Evolutionary conservation across 2,797 vertebrate species (phyloP).

Genomic region (Neosilurus hyrtlii): DNA sequence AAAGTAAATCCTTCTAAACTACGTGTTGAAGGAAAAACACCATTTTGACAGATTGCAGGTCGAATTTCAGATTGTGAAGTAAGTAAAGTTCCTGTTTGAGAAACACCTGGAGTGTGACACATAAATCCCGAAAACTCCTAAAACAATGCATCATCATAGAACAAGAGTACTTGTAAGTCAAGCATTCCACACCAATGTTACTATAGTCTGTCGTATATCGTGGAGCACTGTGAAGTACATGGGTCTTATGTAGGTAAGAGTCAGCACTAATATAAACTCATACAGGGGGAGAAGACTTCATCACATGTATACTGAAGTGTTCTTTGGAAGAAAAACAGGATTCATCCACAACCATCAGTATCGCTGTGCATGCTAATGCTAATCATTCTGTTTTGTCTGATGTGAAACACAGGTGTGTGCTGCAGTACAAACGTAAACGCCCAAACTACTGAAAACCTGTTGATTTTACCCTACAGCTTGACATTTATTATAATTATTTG

Average conservation of each 20-base stretch:
- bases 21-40: slow-evolving; percentile 46
- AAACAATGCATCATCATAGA: slow-evolving; percentile 38
- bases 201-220: background rate
- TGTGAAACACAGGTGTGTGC: background rate
- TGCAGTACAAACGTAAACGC: background rate
- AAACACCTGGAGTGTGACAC: slow-evolving; percentile 35
- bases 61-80: slow-evolving; percentile 32
- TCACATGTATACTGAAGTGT: background rate
- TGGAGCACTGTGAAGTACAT: background rate
- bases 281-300: background rate
- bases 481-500: background rate
- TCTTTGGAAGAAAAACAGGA: background rate
- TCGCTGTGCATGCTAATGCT: background rate
- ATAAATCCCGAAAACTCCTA: slow-evolving; percentile 28
- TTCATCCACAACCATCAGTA: background rate
- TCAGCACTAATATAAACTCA: background rate
- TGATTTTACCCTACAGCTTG: background rate
- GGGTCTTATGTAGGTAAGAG: background rate
- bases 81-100: slow-evolving; percentile 43
- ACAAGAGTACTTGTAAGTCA: background rate
- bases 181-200: background rate
- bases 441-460: background rate
- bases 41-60: slow-evolving; percentile 49
- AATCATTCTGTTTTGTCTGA: background rate
- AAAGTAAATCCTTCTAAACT: slow-evolving; percentile 40